These are phyloP conservation scores for Trichopria drosophilae DNA, from an alignment of 2,888 invertebrate genomes.

Conservation along the genomic window DNA sequence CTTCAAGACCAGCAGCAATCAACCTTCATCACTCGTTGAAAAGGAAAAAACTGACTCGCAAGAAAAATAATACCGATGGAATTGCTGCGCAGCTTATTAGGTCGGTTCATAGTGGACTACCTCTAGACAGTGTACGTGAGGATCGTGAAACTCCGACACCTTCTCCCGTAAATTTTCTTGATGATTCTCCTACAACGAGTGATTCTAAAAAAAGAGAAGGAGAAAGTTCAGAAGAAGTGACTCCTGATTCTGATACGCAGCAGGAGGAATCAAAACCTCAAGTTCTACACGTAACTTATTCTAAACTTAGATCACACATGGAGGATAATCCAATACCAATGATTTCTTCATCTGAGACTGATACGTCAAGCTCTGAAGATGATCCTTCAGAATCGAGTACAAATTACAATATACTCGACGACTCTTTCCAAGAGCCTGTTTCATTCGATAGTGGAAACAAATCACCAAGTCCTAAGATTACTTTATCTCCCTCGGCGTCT, in stretches of 20 bases:
- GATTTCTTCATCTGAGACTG: slow-evolving; percentile 50
- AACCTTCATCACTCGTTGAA: too few species aligned
- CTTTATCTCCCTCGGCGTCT: not conserved
- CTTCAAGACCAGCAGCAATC: too few species aligned
- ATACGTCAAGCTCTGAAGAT: slow-evolving; percentile 48
- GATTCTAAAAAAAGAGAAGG: too few species aligned
- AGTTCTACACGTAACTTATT: slow-evolving; percentile 9
- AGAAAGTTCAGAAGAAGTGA: not conserved
- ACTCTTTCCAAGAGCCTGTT: slow-evolving; percentile 38
- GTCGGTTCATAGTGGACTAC: slow-evolving; percentile 59
- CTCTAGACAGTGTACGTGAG: slow-evolving; percentile 50
- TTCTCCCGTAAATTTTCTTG: slow-evolving; percentile 44
- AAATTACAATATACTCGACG: slow-evolving; percentile 51
- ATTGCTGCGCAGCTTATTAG: slow-evolving; percentile 71
- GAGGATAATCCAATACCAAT: slow-evolving; percentile 43
- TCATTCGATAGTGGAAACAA: slow-evolving; percentile 26
- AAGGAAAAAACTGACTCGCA: slow-evolving; percentile 43
- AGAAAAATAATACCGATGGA: slow-evolving; percentile 62
- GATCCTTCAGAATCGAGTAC: slow-evolving; percentile 50
- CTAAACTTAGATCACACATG: slow-evolving; percentile 11
- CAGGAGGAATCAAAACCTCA: slow-evolving; percentile 3
- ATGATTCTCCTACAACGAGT: slow-evolving; percentile 17
- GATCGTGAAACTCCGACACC: slow-evolving; percentile 48
- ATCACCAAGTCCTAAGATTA: not conserved
- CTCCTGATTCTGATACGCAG: too few species aligned